Evolutionary conservation across 2,797 vertebrate species (phyloP).

Genomic region (Liasis olivaceus): DNA sequence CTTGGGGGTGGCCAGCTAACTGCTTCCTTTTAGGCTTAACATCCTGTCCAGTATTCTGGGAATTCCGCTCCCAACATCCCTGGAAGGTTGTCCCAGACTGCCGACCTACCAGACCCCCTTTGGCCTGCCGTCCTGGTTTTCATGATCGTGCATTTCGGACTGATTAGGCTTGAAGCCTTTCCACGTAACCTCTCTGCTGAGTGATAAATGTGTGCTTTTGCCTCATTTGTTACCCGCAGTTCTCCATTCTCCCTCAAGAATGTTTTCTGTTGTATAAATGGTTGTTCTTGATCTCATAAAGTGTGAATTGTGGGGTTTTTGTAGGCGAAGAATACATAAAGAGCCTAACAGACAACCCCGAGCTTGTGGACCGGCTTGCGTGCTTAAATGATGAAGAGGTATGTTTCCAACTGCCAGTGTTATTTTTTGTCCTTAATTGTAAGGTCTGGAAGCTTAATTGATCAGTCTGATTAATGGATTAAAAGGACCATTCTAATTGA

Average conservation of each 20-base stretch:
- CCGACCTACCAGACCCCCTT: neutral
- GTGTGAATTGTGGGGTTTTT: constrained; percentile 41
- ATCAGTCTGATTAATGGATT: no score
- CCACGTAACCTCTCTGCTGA: neutral
- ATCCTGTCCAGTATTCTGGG: neutral
- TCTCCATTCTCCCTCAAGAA: neutral
- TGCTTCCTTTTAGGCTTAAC: neutral
- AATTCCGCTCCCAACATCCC: neutral
- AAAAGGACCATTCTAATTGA: neutral
- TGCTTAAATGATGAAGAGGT: constrained; percentile 88
- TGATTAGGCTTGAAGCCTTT: no score
- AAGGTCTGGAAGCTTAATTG: no score
- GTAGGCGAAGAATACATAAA: constrained; percentile 95
- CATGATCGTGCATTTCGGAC: no score
- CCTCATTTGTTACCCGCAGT: neutral
- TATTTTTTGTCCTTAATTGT: neutral
- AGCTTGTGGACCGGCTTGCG: constrained; percentile 93
- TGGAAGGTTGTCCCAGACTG: neutral
- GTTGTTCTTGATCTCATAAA: constrained; percentile 17
- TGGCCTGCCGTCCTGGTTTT: neutral
- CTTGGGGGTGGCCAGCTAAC: neutral
- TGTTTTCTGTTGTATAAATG: neutral
- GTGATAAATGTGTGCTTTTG: neutral
- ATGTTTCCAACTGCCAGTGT: constrained; percentile 32
- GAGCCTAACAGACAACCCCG: constrained; percentile 89